Percentiles rank a stretch among this genome's conserved stretches.
Evolutionary conservation across 2,113 vertebrate species (phyloP).

Genomic region (Oceanodroma tethys): DNA sequence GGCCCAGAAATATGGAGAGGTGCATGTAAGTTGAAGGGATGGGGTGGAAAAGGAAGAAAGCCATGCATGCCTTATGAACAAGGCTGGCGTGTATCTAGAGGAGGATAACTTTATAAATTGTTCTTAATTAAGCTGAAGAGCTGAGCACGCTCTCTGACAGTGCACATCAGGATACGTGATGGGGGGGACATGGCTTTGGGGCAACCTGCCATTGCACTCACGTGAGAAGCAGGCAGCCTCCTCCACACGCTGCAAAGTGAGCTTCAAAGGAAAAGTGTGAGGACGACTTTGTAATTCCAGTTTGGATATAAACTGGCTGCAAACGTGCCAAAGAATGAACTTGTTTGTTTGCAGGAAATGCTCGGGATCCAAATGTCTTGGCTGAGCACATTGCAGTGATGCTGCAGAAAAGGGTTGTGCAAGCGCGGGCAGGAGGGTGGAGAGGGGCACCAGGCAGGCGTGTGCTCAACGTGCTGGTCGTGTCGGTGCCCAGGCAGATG

Average conservation of each 20-base stretch:
- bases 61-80: not conserved
- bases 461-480: rapidly evolving
- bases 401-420: not conserved
- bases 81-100: not conserved
- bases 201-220: not conserved
- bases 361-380: not conserved
- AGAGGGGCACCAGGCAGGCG: not conserved
- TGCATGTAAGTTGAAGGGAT: not conserved
- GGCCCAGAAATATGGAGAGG: not conserved
- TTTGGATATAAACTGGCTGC: not conserved
- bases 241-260: rapidly evolving
- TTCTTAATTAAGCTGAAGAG: not conserved
- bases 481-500: not conserved
- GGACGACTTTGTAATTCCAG: not conserved
- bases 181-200: not conserved
- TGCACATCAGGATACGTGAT: not conserved
- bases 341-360: not conserved
- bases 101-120: not conserved
- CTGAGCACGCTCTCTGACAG: not conserved
- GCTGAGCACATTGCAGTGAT: rapidly evolving
- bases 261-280: not conserved
- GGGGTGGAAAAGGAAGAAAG: not conserved
- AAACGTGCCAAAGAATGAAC: not conserved
- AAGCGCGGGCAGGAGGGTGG: not conserved
- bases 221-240: not conserved